Evolutionary conservation across 2,113 vertebrate genomes (phyloP).

Genomic region (Otocyon megalotis): DNA sequence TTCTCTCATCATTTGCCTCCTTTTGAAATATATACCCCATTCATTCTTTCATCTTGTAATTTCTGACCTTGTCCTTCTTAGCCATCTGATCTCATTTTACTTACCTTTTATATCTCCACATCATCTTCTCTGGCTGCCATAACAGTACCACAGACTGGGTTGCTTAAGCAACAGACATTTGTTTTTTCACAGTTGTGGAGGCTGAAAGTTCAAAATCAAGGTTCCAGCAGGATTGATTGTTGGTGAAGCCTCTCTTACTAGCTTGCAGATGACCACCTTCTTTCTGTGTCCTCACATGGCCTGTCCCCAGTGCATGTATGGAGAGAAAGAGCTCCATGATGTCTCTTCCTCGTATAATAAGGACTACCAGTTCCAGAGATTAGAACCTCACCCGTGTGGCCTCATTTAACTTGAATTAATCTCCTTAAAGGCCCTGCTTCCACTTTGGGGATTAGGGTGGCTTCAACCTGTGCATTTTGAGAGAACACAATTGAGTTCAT

Average conservation of each 20-base stretch:
- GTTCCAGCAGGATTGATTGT: neutral
- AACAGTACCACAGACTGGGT: neutral
- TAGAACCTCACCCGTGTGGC: neutral
- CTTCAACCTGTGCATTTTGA: neutral
- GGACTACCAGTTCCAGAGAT: neutral
- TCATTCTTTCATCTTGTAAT: conserved; percentile 24
- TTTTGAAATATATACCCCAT: neutral
- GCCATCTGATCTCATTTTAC: neutral
- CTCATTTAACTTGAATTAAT: neutral
- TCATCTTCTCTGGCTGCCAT: neutral
- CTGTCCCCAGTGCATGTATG: neutral
- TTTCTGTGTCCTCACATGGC: neutral
- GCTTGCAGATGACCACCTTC: neutral
- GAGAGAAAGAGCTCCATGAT: neutral
- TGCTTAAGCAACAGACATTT: neutral
- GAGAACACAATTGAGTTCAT: neutral
- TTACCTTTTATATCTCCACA: neutral
- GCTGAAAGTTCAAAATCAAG: neutral
- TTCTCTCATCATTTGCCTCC: neutral
- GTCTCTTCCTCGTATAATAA: neutral
- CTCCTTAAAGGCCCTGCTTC: neutral
- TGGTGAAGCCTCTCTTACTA: neutral
- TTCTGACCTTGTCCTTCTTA: neutral
- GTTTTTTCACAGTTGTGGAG: neutral
- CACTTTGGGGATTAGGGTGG: neutral